Evolutionary conservation across 2,888 invertebrate genomes (phyloP).

Genomic region (Mongoloraphidia duomilia): DNA sequence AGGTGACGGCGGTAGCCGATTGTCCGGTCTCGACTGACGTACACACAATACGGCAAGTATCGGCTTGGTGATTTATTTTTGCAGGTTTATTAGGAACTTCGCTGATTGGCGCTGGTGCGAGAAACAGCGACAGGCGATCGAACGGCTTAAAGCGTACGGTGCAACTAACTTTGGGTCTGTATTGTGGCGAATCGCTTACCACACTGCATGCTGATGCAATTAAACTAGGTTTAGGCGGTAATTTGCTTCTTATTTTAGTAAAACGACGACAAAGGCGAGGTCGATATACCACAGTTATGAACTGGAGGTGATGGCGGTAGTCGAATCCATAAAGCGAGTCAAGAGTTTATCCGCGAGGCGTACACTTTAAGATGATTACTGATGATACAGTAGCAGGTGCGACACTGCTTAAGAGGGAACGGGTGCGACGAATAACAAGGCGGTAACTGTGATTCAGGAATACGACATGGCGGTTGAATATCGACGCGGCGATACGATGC

Average conservation of each 20-base stretch:
- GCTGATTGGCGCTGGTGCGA: too few species aligned
- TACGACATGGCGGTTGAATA: too few species aligned
- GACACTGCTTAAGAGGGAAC: neutral
- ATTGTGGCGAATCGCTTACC: too few species aligned
- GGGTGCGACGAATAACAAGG: neutral
- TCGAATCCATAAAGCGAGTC: constrained; percentile 9
- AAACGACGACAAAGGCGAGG: constrained; percentile 5
- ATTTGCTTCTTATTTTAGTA: neutral
- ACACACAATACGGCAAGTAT: constrained; percentile 7
- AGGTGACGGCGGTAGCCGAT: constrained; percentile 10
- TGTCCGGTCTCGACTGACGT: constrained; percentile 9
- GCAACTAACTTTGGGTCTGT: too few species aligned
- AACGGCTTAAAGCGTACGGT: too few species aligned
- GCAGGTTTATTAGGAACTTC: too few species aligned
- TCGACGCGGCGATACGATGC: too few species aligned
- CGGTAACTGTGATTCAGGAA: too few species aligned
- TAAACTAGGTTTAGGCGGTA: too few species aligned
- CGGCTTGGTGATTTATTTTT: too few species aligned
- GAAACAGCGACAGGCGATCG: too few species aligned
- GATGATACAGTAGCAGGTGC: constrained; percentile 10
- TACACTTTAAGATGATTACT: constrained; percentile 11
- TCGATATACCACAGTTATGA: constrained; percentile 11
- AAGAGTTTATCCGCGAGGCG: constrained; percentile 9
- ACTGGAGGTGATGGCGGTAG: constrained; percentile 9
- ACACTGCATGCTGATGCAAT: too few species aligned